phyloP scores from a whole-genome alignment of 1,140 invertebrate species.

The Nymphalis io region DNA sequence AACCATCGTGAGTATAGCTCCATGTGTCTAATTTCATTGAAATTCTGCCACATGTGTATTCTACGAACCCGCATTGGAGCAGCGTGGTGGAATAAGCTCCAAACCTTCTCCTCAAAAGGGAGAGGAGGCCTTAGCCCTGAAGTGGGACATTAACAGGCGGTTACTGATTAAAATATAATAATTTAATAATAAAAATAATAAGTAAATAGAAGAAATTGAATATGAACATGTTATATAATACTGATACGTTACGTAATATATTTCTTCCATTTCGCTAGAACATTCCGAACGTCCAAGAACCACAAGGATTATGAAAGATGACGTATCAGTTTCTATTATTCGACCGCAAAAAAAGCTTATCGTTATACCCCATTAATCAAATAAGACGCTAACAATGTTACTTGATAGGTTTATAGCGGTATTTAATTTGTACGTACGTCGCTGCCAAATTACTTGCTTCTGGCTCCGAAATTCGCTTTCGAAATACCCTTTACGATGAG shows the following conservation, averaged over 20 bases:
- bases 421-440: slow-evolving; percentile 49
- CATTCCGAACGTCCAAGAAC: slow-evolving; percentile 3
- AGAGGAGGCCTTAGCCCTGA: no score
- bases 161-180: no score
- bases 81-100: no score
- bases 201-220: no score
- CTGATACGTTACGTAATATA: not conserved
- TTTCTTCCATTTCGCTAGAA: not conserved
- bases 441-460: slow-evolving; percentile 56
- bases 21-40: no score
- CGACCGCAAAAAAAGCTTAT: slow-evolving; percentile 23
- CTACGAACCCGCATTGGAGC: no score
- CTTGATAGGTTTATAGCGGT: slow-evolving; percentile 43
- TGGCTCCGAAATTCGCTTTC: slow-evolving; percentile 48
- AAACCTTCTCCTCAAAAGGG: no score
- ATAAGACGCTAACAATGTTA: slow-evolving; percentile 38
- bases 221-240: not conserved
- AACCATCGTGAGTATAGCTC: no score
- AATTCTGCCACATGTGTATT: no score
- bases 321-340: slow-evolving; percentile 33
- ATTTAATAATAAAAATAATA: no score
- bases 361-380: slow-evolving; percentile 35
- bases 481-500: slow-evolving; percentile 60
- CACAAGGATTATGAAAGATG: slow-evolving; percentile 27
- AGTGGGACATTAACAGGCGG: no score